Evolutionary conservation across 2,888 invertebrate species (phyloP).

Genomic region (Eupithecia tripunctaria): DNA sequence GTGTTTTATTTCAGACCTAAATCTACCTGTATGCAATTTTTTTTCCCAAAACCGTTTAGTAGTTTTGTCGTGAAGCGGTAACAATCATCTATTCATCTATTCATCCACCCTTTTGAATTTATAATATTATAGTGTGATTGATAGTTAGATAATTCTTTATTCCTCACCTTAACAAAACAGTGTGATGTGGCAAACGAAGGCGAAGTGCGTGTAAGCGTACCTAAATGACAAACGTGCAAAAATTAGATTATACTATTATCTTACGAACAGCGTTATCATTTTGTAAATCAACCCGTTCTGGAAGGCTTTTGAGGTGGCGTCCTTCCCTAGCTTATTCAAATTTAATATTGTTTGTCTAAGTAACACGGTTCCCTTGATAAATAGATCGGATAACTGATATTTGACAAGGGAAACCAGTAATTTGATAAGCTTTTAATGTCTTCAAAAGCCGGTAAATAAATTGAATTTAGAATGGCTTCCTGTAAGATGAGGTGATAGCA

Average conservation of each 20-base stretch:
- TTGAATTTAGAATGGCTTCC: background rate
- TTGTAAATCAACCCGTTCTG: constrained; percentile 11
- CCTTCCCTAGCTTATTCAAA: constrained; percentile 13
- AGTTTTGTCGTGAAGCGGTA: too few species aligned
- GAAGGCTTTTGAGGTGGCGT: constrained; percentile 3
- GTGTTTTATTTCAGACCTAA: too few species aligned
- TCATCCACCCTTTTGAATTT: too few species aligned
- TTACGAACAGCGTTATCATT: background rate
- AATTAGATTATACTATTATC: background rate
- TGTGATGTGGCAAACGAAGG: background rate
- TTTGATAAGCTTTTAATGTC: constrained; percentile 11
- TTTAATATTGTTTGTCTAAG: constrained; percentile 22
- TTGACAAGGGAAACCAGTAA: constrained; percentile 10
- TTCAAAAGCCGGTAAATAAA: constrained; percentile 9
- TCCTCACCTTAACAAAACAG: too few species aligned
- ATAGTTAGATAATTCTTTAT: too few species aligned
- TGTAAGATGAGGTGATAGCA: background rate
- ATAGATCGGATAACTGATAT: constrained; percentile 15
- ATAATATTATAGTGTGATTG: too few species aligned
- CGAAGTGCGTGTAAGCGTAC: background rate
- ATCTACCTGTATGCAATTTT: too few species aligned
- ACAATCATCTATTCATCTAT: too few species aligned
- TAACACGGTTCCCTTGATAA: constrained; percentile 6
- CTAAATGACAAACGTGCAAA: background rate
- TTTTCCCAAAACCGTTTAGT: too few species aligned